These are phyloP conservation scores for Prinia subflava DNA, from an alignment of 2,113 vertebrate species.

Conservation along the genomic window DNA sequence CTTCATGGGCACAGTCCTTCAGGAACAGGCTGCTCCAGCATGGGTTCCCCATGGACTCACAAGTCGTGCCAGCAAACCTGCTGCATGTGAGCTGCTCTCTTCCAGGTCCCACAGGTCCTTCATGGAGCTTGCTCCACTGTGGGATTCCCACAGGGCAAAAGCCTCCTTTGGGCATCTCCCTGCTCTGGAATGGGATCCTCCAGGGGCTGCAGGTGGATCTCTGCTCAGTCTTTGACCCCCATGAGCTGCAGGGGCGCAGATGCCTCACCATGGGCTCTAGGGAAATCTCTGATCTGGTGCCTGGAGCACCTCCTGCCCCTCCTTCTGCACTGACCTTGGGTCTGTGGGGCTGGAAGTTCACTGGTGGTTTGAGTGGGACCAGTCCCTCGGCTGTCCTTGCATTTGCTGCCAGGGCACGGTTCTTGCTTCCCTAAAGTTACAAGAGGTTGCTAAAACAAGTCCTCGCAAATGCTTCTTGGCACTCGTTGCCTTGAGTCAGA, in stretches of 20 bases:
- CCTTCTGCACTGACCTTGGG: not conserved
- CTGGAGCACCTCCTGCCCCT: not conserved
- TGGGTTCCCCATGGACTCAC: not conserved
- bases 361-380: not conserved
- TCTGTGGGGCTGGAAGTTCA: not conserved
- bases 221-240: fast-evolving
- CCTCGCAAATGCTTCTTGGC: not conserved
- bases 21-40: fast-evolving
- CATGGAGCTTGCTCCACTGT: not conserved
- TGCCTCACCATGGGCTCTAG: not conserved
- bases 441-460: not conserved
- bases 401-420: not conserved
- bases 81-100: not conserved
- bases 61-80: not conserved
- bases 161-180: not conserved
- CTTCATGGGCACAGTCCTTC: not conserved
- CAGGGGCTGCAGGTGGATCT: not conserved
- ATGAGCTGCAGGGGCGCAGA: not conserved
- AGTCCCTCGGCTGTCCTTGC: fast-evolving
- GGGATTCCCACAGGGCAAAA: not conserved
- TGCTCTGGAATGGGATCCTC: fast-evolving
- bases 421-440: not conserved
- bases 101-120: not conserved
- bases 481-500: not conserved
- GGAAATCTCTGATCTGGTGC: too few species aligned